Percentiles rank a stretch among this genome's conserved stretches.
Evolutionary conservation across 2,113 vertebrate genomes (phyloP).

Genomic region (Suncus etruscus): DNA sequence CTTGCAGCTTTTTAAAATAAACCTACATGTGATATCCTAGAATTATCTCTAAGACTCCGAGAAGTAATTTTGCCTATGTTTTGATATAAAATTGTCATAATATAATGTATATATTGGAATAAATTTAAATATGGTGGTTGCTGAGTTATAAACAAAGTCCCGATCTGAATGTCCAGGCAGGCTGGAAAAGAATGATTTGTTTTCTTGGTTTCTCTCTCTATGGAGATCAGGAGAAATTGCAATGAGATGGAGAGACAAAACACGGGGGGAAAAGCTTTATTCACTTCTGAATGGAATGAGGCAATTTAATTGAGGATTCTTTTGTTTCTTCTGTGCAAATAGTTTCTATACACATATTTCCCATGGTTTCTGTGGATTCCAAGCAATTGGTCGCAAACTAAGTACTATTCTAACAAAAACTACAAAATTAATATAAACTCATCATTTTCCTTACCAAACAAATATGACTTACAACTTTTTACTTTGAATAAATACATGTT

Average conservation of each 20-base stretch:
- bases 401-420: not conserved
- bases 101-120: not conserved
- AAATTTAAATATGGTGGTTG: no score
- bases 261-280: not conserved
- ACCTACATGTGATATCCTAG: no score
- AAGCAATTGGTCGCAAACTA: not conserved
- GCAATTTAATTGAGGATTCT: not conserved
- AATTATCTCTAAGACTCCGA: not conserved
- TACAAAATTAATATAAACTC: not conserved
- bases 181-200: no score
- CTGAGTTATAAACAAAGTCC: rapidly evolving
- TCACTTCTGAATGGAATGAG: not conserved
- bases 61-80: no score
- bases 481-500: not conserved
- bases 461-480: not conserved
- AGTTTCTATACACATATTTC: not conserved
- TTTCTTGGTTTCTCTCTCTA: not conserved
- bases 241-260: not conserved
- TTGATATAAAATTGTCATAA: not conserved
- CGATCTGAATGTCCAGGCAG: not conserved
- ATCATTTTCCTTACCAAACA: constrained; percentile 9
- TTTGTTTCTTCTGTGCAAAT: not conserved
- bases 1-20: no score
- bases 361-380: not conserved
- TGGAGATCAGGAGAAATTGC: not conserved